Conservation (phyloP, 2,113 vertebrate genomes). For the Nyctereutes procyonoides region DNA sequence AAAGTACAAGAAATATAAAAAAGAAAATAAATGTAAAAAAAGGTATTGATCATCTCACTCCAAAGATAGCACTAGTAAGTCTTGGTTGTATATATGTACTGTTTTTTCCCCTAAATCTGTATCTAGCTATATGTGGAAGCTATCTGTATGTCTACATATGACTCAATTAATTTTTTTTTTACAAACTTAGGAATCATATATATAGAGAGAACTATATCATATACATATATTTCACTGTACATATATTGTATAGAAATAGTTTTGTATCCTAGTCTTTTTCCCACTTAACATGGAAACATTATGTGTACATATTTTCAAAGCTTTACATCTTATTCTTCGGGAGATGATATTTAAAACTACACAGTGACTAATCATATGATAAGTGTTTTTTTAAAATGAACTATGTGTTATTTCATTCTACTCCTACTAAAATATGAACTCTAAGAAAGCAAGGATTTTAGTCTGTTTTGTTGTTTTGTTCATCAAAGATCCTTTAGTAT, state of each 20-base stretch:
- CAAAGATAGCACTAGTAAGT: background rate
- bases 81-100: background rate
- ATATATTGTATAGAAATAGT: background rate
- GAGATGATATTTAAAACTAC: background rate
- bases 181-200: background rate
- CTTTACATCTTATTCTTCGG: slow-evolving; percentile 18
- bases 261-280: background rate
- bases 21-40: slow-evolving; percentile 34
- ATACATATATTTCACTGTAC: too few relatives aligned
- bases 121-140: slow-evolving; percentile 23
- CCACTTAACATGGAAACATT: background rate
- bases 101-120: background rate
- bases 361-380: background rate
- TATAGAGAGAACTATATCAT: background rate
- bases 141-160: background rate
- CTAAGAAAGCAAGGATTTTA: background rate
- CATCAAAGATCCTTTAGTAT: background rate
- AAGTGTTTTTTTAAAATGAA: background rate
- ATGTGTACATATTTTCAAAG: slow-evolving; percentile 3
- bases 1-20: background rate
- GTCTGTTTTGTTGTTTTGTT: background rate
- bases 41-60: background rate
- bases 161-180: background rate
- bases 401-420: background rate
- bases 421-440: background rate